Conservation (phyloP, 2,888 invertebrate genomes). For the Stratiomys singularior region DNA sequence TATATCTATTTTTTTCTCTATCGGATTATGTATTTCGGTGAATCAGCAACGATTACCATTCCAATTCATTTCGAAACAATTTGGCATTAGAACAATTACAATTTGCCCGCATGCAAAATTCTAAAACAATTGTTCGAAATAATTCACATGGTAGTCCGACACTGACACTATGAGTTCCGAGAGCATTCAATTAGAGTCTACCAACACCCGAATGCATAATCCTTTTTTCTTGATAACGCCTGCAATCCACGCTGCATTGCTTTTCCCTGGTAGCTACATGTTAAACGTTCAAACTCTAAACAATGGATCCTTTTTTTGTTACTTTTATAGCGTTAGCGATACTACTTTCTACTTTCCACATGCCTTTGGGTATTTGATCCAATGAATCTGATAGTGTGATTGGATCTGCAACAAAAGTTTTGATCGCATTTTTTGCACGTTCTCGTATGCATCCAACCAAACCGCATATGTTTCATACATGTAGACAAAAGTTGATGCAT, state of each 20-base stretch:
- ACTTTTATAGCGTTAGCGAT: not conserved
- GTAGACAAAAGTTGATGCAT: too few relatives aligned
- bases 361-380: not conserved
- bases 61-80: too few relatives aligned
- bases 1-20: too few relatives aligned
- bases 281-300: not conserved
- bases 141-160: not conserved
- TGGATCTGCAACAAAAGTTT: not conserved
- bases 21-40: too few relatives aligned
- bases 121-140: not conserved
- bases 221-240: not conserved
- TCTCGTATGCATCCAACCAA: not conserved
- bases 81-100: too few relatives aligned
- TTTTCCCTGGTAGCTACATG: not conserved
- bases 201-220: not conserved
- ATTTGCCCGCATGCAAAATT: too few relatives aligned
- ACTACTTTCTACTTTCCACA: conserved; percentile 13
- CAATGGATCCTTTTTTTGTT: not conserved
- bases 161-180: too few relatives aligned
- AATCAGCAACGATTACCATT: too few relatives aligned
- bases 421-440: not conserved
- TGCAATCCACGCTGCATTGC: not conserved
- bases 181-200: not conserved
- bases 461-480: not conserved
- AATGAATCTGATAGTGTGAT: not conserved